These are phyloP conservation scores for Melanchra persicariae DNA, from an alignment of 2,888 invertebrate genomes.

Conservation along the genomic window DNA sequence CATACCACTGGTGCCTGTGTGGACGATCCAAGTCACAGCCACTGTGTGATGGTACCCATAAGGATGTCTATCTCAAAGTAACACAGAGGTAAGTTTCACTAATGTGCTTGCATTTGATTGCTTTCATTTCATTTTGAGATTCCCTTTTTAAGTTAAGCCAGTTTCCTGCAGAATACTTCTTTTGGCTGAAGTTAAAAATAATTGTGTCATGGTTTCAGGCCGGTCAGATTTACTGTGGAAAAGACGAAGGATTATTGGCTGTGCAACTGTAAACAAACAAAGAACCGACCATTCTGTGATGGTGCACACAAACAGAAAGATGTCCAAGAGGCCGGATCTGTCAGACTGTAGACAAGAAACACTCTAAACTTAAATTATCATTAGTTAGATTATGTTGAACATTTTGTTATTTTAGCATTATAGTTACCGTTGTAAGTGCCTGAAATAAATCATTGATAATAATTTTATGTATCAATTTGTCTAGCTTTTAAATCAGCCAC, in stretches of 20 bases:
- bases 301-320: constrained; percentile 96
- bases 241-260: constrained; percentile 98
- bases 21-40: constrained; percentile 98
- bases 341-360: constrained; percentile 72
- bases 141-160: not conserved
- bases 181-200: not conserved
- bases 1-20: constrained; percentile 98
- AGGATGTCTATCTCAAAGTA: constrained; percentile 93
- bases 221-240: constrained; percentile 95
- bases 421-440: constrained; percentile 37
- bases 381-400: constrained; percentile 34
- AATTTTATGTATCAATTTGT: not conserved
- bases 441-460: constrained; percentile 36
- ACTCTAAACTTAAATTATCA: not conserved
- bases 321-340: constrained; percentile 91
- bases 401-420: constrained; percentile 23
- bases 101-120: not conserved
- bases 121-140: not conserved
- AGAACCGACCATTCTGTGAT: constrained; percentile 98
- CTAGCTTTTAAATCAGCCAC: too few relatives aligned
- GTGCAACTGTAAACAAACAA: constrained; percentile 99
- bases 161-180: not conserved
- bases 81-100: constrained; percentile 90
- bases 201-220: constrained; percentile 86
- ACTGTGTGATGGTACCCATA: constrained; percentile 98